Evolutionary conservation across 2,888 invertebrate species (phyloP).

Genomic region (Drosophila histrio): DNA sequence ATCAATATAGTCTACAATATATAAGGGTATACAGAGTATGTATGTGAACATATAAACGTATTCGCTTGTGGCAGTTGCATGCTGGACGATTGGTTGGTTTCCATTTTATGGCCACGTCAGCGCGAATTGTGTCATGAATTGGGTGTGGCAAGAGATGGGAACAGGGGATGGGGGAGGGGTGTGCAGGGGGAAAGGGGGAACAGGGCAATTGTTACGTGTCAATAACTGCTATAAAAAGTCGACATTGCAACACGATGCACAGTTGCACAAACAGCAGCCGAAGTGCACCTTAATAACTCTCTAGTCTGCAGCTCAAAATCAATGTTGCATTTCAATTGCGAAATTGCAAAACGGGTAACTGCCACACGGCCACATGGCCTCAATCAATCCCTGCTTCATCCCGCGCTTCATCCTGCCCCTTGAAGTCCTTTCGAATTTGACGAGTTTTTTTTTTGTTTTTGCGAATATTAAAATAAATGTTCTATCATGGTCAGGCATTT

Average conservation of each 20-base stretch:
- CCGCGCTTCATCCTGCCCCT: neutral
- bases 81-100: constrained; percentile 47
- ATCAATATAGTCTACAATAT: too few relatives aligned
- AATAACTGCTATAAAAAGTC: constrained; percentile 73
- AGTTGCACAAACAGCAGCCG: constrained; percentile 28
- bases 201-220: constrained; percentile 78
- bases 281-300: constrained; percentile 66
- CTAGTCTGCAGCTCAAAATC: constrained; percentile 69
- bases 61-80: constrained; percentile 13
- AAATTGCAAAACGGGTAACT: constrained; percentile 60
- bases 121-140: constrained; percentile 47
- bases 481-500: constrained; percentile 41
- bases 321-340: constrained; percentile 79
- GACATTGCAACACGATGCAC: constrained; percentile 45
- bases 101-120: constrained; percentile 54
- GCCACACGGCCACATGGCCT: constrained; percentile 20
- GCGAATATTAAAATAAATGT: constrained; percentile 74
- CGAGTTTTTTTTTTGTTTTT: constrained; percentile 24
- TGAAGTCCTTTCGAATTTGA: constrained; percentile 10
- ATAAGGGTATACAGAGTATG: neutral
- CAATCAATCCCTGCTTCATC: constrained; percentile 41
- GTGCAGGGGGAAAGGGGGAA: constrained; percentile 7
- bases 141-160: neutral
- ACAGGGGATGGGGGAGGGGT: neutral
- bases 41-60: neutral